These are phyloP conservation scores for Papilio machaon DNA, from an alignment of 1,140 invertebrate genomes.

Conservation along the genomic window DNA sequence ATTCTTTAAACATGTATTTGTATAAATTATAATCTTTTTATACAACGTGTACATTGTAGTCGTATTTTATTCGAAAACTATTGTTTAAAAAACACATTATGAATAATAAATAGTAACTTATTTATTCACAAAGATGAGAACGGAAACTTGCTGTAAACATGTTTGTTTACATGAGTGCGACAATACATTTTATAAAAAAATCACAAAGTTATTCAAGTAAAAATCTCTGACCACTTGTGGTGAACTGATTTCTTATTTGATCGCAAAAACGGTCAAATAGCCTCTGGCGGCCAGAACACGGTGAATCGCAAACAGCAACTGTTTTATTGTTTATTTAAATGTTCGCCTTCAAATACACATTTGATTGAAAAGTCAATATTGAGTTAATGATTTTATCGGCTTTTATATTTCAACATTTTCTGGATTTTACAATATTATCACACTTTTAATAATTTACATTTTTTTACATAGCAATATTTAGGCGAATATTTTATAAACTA, in stretches of 20 bases:
- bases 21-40: not conserved
- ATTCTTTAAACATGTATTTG: not conserved
- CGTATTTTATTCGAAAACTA: not conserved
- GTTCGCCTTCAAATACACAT: not conserved
- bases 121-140: not conserved
- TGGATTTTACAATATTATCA: not conserved
- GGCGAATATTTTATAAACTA: not conserved
- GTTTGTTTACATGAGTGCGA: not conserved
- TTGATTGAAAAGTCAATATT: constrained; percentile 12
- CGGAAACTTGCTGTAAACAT: not conserved
- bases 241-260: not conserved
- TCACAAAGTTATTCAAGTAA: not conserved
- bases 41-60: not conserved
- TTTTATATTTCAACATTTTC: not conserved
- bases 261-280: not conserved
- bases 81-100: not conserved
- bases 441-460: no score
- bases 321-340: constrained; percentile 1
- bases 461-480: no score
- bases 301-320: not conserved
- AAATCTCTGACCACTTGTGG: not conserved
- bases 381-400: not conserved
- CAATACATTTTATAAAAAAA: not conserved
- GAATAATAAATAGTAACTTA: not conserved
- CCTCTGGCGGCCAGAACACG: not conserved